A percentile compares a stretch with the other conserved stretches of the same genome.
phyloP scores from a whole-genome alignment of 2,888 invertebrate species.

The Archips crataeganus region DNA sequence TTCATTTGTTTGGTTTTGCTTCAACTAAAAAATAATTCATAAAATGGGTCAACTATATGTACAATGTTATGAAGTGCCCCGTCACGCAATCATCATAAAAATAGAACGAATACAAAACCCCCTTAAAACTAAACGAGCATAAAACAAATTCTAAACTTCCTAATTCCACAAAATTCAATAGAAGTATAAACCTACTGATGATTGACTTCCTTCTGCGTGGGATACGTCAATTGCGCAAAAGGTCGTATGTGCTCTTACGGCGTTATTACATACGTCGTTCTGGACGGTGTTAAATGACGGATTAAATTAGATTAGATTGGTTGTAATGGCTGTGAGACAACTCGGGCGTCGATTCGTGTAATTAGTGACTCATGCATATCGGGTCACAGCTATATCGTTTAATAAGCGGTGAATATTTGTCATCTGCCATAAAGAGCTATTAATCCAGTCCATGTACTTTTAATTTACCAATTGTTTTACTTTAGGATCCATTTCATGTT shows the following conservation, averaged over 20 bases:
- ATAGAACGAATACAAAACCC: not conserved
- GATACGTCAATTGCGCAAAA: conserved; percentile 35
- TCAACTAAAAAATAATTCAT: no score
- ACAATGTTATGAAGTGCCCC: no score
- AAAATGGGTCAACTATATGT: no score
- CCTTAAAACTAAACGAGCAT: conserved; percentile 22
- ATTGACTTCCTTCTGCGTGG: conserved; percentile 48
- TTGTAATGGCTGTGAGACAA: conserved; percentile 81
- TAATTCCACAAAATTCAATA: conserved; percentile 50
- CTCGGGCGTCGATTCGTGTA: conserved; percentile 79
- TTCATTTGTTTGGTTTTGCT: no score
- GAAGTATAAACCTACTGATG: conserved; percentile 49
- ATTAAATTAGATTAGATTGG: conserved; percentile 82
- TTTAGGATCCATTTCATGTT: no score
- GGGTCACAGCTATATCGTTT: conserved; percentile 50
- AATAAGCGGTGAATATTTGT: conserved; percentile 33
- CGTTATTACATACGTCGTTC: conserved; percentile 14
- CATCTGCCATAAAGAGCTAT: conserved; percentile 9
- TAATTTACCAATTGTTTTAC: not conserved
- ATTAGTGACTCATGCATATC: conserved; percentile 75
- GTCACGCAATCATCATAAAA: not conserved
- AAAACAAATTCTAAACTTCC: conserved; percentile 47
- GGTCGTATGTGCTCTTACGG: conserved; percentile 8
- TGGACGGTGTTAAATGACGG: conserved; percentile 43
- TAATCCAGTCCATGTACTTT: not conserved